Evolutionary conservation across 2,113 vertebrate genomes (phyloP).

Genomic region (Aplodontia rufa): DNA sequence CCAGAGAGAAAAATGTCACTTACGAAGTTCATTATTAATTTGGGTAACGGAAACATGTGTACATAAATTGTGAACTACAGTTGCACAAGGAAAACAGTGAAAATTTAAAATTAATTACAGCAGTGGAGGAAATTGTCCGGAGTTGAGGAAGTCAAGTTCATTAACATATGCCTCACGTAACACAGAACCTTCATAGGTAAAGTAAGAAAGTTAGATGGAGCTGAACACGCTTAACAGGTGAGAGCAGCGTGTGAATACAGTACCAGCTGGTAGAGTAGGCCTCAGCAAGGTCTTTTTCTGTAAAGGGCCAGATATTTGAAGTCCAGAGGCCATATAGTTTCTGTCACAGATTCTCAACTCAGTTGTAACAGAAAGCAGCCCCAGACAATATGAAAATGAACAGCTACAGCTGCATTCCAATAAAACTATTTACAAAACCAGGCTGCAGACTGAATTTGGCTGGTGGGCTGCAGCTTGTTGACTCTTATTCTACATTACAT

Average conservation of each 20-base stretch:
- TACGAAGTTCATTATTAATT: not conserved
- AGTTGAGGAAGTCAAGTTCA: not conserved
- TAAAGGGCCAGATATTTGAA: conserved; percentile 23
- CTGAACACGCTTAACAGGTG: not conserved
- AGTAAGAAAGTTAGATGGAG: not conserved
- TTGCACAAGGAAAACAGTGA: not conserved
- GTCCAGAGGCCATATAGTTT: not conserved
- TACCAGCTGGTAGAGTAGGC: not conserved
- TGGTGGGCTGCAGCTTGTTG: not conserved
- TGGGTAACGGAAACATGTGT: not conserved
- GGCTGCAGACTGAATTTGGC: not conserved
- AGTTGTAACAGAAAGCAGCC: not conserved
- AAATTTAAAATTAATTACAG: conserved; percentile 1
- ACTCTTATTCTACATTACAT: not conserved
- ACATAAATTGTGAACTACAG: not conserved
- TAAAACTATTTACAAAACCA: not conserved
- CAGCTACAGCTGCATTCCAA: not conserved
- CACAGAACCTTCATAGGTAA: not conserved
- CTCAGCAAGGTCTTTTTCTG: not conserved
- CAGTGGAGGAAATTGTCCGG: not conserved
- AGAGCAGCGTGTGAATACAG: not conserved
- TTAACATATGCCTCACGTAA: not conserved
- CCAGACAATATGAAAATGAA: not conserved
- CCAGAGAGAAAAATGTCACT: conserved; percentile 41
- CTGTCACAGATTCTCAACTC: not conserved